Evolutionary conservation across 2,113 vertebrate genomes (phyloP), one percentile per base, ranked within the genome.

Genomic region (Romanogobio albipinnatus): DNA sequence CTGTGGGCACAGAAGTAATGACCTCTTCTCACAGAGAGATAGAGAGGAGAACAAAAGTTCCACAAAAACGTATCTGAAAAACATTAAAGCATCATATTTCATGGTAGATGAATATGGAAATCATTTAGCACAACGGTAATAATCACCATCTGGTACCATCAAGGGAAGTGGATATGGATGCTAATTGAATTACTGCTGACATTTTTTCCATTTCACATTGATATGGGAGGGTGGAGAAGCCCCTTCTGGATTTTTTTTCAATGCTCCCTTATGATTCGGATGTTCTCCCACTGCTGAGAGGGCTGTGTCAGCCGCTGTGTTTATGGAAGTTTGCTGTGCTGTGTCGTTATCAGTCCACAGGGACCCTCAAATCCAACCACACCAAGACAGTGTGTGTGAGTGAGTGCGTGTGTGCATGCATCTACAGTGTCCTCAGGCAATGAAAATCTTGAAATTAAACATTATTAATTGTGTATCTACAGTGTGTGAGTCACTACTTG

Each of bases 311-410:
- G 77, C 53, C 15, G 1, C 59, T 80, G 39, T 81, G 61, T 68
- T 81, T 81, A 81, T 81, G 78, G 43, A 66, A 51, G 78, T 81
- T 81, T 81, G 78, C 59, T 47, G n/a, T 5, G 45, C 61, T 81
- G 59, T 64, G 56, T 62, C 3, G 5, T 19, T 81, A 17, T 81
- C 24, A 29, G 17, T 49, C 78, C 78, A 49, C 78, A 17, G 43
- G 59, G 78, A 81, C 33, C 10, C 39, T 62, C 24, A 1, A 10
- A 43, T 79, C 19, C n/a, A 79, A 45, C 77, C 77, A 43, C 39
- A 62, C n/a, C 15, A 49, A 53, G 13, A 29, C 39, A 26, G 8
- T 33, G 43, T 43, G 68, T 85, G 11, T 33, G 64, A 39, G 53
- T 71, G 26, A 75, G 66, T 51, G 62, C 71, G 71, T 64, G 53